Percentiles rank a stretch among this genome's conserved stretches.
Conservation (phyloP, 2,113 vertebrate genomes). For the Cinclus mexicanus region DNA sequence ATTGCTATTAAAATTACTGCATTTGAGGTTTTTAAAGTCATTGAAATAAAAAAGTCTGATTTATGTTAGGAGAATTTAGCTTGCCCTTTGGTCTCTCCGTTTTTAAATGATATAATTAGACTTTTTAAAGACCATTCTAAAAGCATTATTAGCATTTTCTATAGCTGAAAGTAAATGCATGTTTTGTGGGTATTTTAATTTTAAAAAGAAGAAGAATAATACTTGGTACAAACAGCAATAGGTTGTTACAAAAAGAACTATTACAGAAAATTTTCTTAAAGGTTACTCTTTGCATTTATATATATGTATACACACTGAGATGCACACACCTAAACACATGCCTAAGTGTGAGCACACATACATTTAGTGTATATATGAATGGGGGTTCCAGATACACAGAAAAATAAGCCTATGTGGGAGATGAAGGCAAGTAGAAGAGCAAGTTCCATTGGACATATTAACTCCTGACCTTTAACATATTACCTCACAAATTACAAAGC, state of each 20-base stretch:
- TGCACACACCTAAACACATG: conserved; percentile 15
- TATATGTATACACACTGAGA: conserved; percentile 21
- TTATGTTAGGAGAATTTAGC: conserved; percentile 93
- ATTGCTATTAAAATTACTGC: conserved; percentile 88
- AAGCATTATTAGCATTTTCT: conserved; percentile 91
- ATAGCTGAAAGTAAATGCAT: conserved; percentile 85
- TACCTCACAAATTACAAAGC: conserved; percentile 76
- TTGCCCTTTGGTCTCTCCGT: conserved; percentile 90
- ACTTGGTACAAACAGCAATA: conserved; percentile 80
- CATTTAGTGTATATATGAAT: conserved; percentile 44
- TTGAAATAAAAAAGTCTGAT: conserved; percentile 90
- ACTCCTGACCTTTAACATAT: conserved; percentile 80
- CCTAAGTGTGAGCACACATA: conserved; percentile 1
- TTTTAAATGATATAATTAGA: conserved; percentile 96
- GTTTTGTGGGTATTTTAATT: conserved; percentile 86
- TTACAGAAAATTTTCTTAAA: conserved; percentile 69
- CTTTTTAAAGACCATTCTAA: conserved; percentile 95
- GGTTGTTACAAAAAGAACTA: conserved; percentile 79
- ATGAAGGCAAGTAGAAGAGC: conserved; percentile 65
- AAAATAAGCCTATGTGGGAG: conserved; percentile 67
- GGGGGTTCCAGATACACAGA: conserved; percentile 14
- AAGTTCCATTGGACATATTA: conserved; percentile 76
- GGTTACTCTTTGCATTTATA: conserved; percentile 49
- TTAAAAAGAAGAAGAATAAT: conserved; percentile 83
- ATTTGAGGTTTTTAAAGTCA: conserved; percentile 87